Percentiles rank a stretch among this genome's conserved stretches.
Conservation (phyloP, 30 jellyfish, hydroid and myxozoan genomes). For the Chrysaora quinquecirrha region DNA sequence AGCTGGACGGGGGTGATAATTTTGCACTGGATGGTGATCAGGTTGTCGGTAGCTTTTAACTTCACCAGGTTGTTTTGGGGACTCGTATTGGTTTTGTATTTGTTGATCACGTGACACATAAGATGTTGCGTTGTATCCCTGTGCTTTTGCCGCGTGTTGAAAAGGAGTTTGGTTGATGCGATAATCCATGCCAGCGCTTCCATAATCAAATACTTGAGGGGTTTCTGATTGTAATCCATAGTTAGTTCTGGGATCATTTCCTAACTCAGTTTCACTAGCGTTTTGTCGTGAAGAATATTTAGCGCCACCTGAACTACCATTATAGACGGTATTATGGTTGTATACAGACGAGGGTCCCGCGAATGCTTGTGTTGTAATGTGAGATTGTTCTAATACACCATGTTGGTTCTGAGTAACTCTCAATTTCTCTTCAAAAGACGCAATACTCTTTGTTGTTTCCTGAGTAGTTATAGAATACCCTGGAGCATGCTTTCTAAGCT, state of each 20-base stretch:
- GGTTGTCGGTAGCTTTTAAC: too few relatives aligned
- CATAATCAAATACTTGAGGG: not conserved
- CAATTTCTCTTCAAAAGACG: not conserved
- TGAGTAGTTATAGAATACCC: not conserved
- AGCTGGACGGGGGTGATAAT: not conserved
- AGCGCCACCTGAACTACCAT: not conserved
- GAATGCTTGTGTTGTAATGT: not conserved
- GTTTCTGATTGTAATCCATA: not conserved
- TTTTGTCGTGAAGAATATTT: not conserved
- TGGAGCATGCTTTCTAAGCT: not conserved
- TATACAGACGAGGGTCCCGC: not conserved
- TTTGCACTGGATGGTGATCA: not conserved
- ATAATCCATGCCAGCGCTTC: not conserved
- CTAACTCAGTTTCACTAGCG: not conserved
- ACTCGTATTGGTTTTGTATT: too few relatives aligned
- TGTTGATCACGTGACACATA: too few relatives aligned
- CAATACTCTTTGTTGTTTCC: not conserved
- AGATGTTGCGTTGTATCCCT: not conserved
- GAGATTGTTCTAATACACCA: not conserved
- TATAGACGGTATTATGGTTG: not conserved
- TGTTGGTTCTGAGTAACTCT: not conserved
- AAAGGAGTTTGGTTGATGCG: not conserved
- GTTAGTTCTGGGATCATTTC: not conserved
- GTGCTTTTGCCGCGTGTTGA: not conserved
- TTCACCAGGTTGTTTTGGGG: too few relatives aligned